Conservation (phyloP, 2,797 vertebrate species). For the Typhlichthys subterraneus region DNA sequence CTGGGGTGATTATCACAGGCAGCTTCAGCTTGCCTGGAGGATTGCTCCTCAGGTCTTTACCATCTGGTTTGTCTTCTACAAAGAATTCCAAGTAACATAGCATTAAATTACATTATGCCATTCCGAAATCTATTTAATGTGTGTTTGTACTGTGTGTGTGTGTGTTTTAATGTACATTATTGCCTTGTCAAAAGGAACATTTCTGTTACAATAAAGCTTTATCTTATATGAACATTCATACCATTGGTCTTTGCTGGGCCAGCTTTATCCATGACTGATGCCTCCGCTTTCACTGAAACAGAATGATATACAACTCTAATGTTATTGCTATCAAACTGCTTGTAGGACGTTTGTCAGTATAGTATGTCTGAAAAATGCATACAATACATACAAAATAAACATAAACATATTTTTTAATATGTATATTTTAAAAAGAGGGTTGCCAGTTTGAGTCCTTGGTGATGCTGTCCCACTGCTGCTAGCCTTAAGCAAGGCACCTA, state of each 20-base stretch:
- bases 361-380: too few species aligned
- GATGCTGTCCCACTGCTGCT: too few species aligned
- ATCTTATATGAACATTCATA: slow-evolving; percentile 22
- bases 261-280: slow-evolving; percentile 64
- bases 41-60: slow-evolving; percentile 76
- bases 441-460: too few species aligned
- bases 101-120: not conserved
- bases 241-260: slow-evolving; percentile 62
- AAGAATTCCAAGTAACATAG: slow-evolving; percentile 1
- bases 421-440: too few species aligned
- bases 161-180: not conserved
- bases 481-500: not conserved
- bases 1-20: slow-evolving; percentile 63
- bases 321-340: not conserved
- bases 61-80: slow-evolving; percentile 66
- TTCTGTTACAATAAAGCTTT: too few species aligned
- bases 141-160: not conserved
- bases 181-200: too few species aligned
- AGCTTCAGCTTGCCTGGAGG: slow-evolving; percentile 76
- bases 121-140: not conserved
- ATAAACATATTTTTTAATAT: too few species aligned
- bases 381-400: too few species aligned
- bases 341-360: too few species aligned
- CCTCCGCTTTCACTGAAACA: slow-evolving; percentile 55
- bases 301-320: not conserved